phyloP scores from a whole-genome alignment of 2,888 invertebrate species.

The Melinaea marsaeus region DNA sequence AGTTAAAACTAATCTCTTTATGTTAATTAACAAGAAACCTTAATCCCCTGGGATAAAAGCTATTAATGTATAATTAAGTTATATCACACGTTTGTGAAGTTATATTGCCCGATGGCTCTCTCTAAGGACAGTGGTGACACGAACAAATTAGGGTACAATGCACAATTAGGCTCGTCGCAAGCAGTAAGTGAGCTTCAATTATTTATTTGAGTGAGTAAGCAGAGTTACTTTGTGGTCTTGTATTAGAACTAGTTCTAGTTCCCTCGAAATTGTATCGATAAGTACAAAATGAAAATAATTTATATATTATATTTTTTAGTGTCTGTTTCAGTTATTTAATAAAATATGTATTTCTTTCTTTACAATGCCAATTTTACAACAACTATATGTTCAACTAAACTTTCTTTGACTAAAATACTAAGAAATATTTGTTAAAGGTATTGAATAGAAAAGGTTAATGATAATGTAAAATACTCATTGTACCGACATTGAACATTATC shows the following conservation, averaged over 20 bases:
- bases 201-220: constrained; percentile 29
- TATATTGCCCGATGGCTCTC: constrained; percentile 45
- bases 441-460: no score
- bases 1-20: no score
- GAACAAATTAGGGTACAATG: constrained; percentile 53
- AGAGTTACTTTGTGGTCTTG: constrained; percentile 22
- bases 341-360: background rate
- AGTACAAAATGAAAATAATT: no score
- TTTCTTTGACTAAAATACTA: no score
- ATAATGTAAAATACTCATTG: no score
- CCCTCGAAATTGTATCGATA: no score
- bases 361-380: no score
- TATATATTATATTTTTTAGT: background rate
- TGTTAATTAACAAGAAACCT: background rate
- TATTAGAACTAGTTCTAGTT: no score
- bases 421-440: no score
- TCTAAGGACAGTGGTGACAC: constrained; percentile 41
- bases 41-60: background rate
- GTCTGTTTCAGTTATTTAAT: background rate
- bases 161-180: constrained; percentile 42
- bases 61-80: background rate
- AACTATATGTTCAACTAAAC: no score
- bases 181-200: constrained; percentile 36
- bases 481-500: no score
- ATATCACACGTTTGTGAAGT: constrained; percentile 6